phyloP scores from a whole-genome alignment of 2,113 vertebrate species.

The Pluvialis apricaria region DNA sequence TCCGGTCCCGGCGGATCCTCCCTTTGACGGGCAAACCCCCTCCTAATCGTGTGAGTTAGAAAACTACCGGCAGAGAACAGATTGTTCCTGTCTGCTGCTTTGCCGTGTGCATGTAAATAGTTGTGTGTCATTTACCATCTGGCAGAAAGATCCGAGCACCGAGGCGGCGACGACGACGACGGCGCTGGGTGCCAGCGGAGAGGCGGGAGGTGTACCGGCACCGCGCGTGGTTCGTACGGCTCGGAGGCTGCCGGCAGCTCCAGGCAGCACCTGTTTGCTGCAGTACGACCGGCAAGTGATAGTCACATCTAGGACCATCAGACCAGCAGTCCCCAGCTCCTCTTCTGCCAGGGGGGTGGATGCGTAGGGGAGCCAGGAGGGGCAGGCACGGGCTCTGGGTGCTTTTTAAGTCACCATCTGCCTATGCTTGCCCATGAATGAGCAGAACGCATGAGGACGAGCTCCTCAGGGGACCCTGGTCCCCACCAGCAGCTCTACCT shows the following conservation, averaged over 20 bases:
- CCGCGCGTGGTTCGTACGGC: background rate
- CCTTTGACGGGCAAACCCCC: background rate
- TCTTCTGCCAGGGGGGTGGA: background rate
- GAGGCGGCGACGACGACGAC: background rate
- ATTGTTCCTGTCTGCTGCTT: background rate
- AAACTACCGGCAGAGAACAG: background rate
- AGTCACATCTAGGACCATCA: background rate
- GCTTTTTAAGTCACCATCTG: background rate
- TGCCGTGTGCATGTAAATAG: background rate
- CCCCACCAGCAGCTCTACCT: background rate
- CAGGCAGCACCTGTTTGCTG: too few species aligned
- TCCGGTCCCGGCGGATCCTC: background rate
- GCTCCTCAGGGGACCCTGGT: background rate
- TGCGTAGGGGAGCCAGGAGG: background rate
- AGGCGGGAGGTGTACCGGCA: background rate
- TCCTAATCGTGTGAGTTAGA: background rate
- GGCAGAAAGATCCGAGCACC: background rate
- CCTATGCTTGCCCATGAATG: background rate
- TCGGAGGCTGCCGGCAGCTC: rapidly evolving
- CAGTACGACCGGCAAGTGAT: rapidly evolving
- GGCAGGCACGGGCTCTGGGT: background rate
- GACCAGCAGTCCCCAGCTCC: too few species aligned
- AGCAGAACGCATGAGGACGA: background rate
- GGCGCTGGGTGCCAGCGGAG: background rate
- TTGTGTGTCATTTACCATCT: background rate